Evolutionary conservation across 2,797 vertebrate species (phyloP).

Genomic region (Zalophus californianus): DNA sequence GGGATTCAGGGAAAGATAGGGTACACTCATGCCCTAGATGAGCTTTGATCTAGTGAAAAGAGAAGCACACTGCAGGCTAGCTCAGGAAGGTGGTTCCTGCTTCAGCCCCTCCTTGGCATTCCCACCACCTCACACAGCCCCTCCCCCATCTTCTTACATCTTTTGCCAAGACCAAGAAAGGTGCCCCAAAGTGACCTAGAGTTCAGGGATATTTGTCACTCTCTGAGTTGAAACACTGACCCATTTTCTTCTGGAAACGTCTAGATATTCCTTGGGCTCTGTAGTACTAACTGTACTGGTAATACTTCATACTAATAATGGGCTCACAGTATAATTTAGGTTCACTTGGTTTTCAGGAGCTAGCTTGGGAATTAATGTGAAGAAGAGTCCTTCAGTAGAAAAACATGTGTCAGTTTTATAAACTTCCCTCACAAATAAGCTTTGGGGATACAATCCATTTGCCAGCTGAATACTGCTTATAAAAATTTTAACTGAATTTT

Average conservation of each 20-base stretch:
- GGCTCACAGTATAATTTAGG: not conserved
- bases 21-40: accelerated
- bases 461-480: not conserved
- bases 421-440: not conserved
- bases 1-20: not conserved
- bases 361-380: not conserved
- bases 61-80: not conserved
- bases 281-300: not conserved
- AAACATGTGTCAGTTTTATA: not conserved
- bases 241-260: not conserved
- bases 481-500: slow-evolving; percentile 1
- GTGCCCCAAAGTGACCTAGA: not conserved
- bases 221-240: not conserved
- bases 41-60: not conserved
- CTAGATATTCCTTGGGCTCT: not conserved
- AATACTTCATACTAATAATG: not conserved
- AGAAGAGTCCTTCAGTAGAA: slow-evolving; percentile 20
- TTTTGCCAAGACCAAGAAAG: not conserved
- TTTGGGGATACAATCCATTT: not conserved
- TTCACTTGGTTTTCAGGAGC: not conserved
- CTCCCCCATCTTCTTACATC: not conserved
- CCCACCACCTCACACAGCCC: not conserved
- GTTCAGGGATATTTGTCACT: not conserved
- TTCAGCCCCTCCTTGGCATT: not conserved
- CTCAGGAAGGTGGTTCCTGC: not conserved